Conservation (phyloP, 2,888 invertebrate genomes). For the Lasioglossum malachurum region DNA sequence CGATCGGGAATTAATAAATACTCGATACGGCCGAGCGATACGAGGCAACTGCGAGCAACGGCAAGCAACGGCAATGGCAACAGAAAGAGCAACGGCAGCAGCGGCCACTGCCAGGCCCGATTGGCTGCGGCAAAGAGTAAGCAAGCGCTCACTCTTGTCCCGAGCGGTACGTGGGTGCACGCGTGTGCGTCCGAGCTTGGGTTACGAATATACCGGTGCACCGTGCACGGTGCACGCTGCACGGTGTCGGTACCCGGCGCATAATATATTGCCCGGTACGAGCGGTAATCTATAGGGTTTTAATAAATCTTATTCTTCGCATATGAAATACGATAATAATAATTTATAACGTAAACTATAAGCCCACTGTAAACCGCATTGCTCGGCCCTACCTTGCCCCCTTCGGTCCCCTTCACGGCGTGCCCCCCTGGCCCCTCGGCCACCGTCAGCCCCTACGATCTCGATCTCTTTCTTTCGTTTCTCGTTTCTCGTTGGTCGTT, state of each 20-base stretch:
- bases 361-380: slow-evolving; percentile 77
- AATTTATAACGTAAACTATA: slow-evolving; percentile 84
- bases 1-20: slow-evolving; percentile 37
- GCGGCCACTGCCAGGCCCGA: background rate
- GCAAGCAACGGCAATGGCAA: background rate
- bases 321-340: slow-evolving; percentile 83
- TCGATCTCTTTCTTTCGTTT: slow-evolving; percentile 33
- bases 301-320: slow-evolving; percentile 82
- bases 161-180: slow-evolving; percentile 49
- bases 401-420: background rate
- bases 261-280: slow-evolving; percentile 76
- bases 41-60: slow-evolving; percentile 13
- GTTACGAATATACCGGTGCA: slow-evolving; percentile 65
- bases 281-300: slow-evolving; percentile 81
- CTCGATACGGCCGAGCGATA: slow-evolving; percentile 31
- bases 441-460: background rate
- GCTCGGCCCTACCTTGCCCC: slow-evolving; percentile 41
- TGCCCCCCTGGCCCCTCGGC: slow-evolving; percentile 19
- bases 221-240: slow-evolving; percentile 61
- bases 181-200: slow-evolving; percentile 65
- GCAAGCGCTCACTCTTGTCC: slow-evolving; percentile 29
- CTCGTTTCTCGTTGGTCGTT: slow-evolving; percentile 25
- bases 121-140: slow-evolving; percentile 10
- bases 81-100: background rate
- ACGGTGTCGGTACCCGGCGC: slow-evolving; percentile 63